These are phyloP conservation scores for Ploceus nigricollis DNA, from an alignment of 2,113 vertebrate species.

Conservation along the genomic window DNA sequence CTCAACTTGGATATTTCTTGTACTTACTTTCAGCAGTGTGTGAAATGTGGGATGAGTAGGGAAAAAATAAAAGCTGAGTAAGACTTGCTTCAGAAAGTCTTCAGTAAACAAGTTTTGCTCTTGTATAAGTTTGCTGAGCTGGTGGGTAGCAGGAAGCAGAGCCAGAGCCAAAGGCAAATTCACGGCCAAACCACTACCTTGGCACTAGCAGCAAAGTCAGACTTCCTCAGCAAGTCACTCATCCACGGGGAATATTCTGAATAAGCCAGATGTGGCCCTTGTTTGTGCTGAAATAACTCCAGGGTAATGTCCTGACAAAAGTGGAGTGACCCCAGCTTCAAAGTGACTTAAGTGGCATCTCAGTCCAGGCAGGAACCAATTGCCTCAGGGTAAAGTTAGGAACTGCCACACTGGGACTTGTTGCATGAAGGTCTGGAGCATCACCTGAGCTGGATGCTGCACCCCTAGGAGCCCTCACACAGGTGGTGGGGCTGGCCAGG, in stretches of 20 bases:
- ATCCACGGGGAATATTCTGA: not conserved
- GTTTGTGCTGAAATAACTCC: not conserved
- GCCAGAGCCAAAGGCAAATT: not conserved
- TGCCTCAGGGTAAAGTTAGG: not conserved
- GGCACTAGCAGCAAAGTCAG: not conserved
- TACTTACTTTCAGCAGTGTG: not conserved
- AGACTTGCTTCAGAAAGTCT: not conserved
- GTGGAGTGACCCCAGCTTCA: not conserved
- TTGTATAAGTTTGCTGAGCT: not conserved
- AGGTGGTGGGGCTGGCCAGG: not conserved
- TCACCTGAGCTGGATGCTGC: not conserved
- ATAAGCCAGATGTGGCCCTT: not conserved
- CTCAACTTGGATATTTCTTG: not conserved
- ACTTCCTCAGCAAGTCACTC: not conserved
- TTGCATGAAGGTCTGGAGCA: not conserved
- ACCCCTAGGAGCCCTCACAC: fast-evolving
- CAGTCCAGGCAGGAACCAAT: not conserved
- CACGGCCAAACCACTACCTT: not conserved
- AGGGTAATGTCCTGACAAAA: not conserved
- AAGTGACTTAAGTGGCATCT: not conserved
- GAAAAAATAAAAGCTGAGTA: not conserved
- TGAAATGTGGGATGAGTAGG: not conserved
- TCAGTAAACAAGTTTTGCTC: not conserved
- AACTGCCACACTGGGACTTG: not conserved
- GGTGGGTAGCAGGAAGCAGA: not conserved